Percentiles rank a stretch among this genome's conserved stretches.
These are phyloP conservation scores for Axis porcinus DNA, from an alignment of 2,113 vertebrate species.

Conservation along the genomic window DNA sequence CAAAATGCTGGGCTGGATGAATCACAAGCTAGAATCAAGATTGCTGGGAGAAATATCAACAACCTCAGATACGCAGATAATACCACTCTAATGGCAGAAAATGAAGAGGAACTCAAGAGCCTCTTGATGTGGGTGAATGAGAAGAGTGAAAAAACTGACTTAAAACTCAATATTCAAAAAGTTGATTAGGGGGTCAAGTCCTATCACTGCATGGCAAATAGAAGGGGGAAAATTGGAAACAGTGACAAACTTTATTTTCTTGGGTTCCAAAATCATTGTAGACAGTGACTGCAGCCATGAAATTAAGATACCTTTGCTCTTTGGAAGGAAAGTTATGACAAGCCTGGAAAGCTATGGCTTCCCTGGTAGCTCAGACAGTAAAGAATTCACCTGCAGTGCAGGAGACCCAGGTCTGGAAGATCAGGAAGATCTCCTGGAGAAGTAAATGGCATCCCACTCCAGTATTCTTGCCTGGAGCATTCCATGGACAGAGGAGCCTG, in stretches of 20 bases:
- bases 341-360: not conserved
- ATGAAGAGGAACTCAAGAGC: not conserved
- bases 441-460: not conserved
- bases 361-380: not conserved
- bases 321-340: not conserved
- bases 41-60: not conserved
- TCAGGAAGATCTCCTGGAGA: not conserved
- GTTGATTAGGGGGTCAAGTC: not conserved
- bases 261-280: not conserved
- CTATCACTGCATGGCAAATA: not conserved
- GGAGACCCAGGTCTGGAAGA: not conserved
- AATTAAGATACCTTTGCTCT: not conserved
- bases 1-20: not conserved
- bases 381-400: not conserved
- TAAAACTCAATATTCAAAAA: not conserved
- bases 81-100: not conserved
- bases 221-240: not conserved
- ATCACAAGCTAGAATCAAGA: not conserved
- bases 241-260: not conserved
- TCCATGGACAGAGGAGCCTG: not conserved
- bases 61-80: not conserved
- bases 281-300: not conserved
- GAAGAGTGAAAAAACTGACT: not conserved
- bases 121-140: accelerated
- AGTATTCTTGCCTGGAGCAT: not conserved